Evolutionary conservation across 2,888 invertebrate genomes (phyloP), one percentile per base, ranked within the genome.

Genomic region (Isoperla grammatica): DNA sequence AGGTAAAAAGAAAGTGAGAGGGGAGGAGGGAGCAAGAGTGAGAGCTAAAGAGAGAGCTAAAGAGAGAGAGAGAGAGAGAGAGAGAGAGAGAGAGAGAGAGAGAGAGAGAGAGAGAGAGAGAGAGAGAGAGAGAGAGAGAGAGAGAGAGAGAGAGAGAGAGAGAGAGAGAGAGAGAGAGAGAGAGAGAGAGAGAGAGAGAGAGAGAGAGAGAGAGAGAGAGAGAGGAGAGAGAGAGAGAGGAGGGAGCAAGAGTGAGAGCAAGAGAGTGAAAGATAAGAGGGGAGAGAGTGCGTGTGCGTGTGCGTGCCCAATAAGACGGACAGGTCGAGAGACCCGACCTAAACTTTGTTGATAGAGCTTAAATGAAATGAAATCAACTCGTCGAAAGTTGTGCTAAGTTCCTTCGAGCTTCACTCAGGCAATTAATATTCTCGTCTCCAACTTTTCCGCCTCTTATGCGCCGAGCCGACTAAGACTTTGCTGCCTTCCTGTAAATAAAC

Each of bases 121-220:
- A 49, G 35, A 54, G 61, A 19, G 62, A 63, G 62, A 49, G 56
- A 53, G 60, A 59, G 50, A 43, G 49, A 48, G 56, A 58, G 35
- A 43, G 42, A 46, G 50, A 43, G 53, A 57, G 57, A 50, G 50
- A 42, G 55, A 45, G 46, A 42, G 61, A 50, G 57, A 29, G 50
- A 40, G 62, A 57, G 58, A 49, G 61, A 60, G 57, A 67, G 63
- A 63, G 66, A 67, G 61, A 63, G 63, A 62, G 67, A 63, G 62
- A 60, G 63, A 62, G 64, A 62, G 63, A 63, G 55, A 61, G 64
- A 61, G 62, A 66, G 60, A 57, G 65, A 57, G 66, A 65, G 53
- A 64, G 64, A 57, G 63, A 63, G 67, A 43, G 45, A 61, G 43
- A 59, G 64, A 63, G 57, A 49, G 57, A 57, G 20, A 54, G 59